Conservation (phyloP, 2,797 vertebrate species). For the Syngnathus rostellatus region DNA sequence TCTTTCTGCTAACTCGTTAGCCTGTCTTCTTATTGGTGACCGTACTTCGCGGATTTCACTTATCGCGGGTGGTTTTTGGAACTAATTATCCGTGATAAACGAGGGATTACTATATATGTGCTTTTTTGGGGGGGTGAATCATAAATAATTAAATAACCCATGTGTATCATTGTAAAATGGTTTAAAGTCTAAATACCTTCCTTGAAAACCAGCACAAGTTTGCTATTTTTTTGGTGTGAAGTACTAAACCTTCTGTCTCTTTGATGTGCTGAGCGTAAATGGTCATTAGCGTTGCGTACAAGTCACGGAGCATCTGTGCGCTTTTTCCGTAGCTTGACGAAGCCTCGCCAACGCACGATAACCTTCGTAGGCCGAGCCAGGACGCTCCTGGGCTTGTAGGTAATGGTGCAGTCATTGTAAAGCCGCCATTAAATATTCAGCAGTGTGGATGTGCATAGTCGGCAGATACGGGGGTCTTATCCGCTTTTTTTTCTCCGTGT, state of each 20-base stretch:
- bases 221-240: background rate
- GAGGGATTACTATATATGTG: too few species aligned
- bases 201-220: background rate
- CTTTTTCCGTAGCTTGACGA: constrained; percentile 18
- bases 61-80: too few species aligned
- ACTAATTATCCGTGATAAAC: too few species aligned
- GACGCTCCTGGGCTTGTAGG: constrained; percentile 45
- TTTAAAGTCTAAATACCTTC: too few species aligned
- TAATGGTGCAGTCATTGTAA: constrained; percentile 66
- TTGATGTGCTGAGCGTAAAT: constrained; percentile 19
- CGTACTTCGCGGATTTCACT: too few species aligned
- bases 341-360: constrained; percentile 27
- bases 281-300: constrained; percentile 24
- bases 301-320: constrained; percentile 19
- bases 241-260: background rate
- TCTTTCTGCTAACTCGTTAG: too few species aligned
- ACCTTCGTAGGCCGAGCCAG: constrained; percentile 39
- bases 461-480: constrained; percentile 53
- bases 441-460: constrained; percentile 64
- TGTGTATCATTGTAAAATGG: too few species aligned
- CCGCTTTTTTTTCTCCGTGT: constrained; percentile 18
- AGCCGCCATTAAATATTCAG: constrained; percentile 69
- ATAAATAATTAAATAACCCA: too few species aligned
- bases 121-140: too few species aligned
- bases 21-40: too few species aligned